Percentiles rank a stretch among this genome's conserved stretches.
These are phyloP conservation scores for Heliconius sara DNA, from an alignment of 2,888 invertebrate species.

Conservation along the genomic window DNA sequence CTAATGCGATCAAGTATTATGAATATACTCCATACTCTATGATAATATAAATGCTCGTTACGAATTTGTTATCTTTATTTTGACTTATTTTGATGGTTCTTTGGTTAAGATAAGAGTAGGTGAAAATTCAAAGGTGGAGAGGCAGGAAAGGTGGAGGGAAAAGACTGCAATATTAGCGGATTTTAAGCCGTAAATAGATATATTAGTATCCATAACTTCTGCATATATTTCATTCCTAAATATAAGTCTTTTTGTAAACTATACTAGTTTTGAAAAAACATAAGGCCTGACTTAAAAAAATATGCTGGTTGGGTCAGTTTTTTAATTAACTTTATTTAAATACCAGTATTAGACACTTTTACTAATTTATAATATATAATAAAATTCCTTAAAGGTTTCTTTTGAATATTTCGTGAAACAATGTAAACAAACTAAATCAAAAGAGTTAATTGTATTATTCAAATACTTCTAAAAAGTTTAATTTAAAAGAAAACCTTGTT, in stretches of 20 bases:
- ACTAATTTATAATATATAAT: not conserved
- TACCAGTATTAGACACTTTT: not conserved
- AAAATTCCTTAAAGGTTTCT: not conserved
- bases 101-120: not conserved
- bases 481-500: not conserved
- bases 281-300: too few species aligned
- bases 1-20: not conserved
- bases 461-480: constrained; percentile 17
- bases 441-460: not conserved
- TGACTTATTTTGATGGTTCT: not conserved
- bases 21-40: not conserved
- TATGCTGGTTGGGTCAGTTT: too few species aligned
- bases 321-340: not conserved
- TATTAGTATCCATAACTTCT: not conserved
- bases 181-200: not conserved
- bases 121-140: not conserved
- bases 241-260: too few species aligned
- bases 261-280: too few species aligned
- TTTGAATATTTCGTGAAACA: not conserved
- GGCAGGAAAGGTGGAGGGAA: not conserved
- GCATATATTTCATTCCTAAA: too few species aligned
- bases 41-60: not conserved
- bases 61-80: not conserved
- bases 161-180: not conserved
- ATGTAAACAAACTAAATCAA: constrained; percentile 9